These are phyloP conservation scores for Cherax quadricarinatus DNA, from an alignment of 1,140 invertebrate genomes.

Conservation along the genomic window DNA sequence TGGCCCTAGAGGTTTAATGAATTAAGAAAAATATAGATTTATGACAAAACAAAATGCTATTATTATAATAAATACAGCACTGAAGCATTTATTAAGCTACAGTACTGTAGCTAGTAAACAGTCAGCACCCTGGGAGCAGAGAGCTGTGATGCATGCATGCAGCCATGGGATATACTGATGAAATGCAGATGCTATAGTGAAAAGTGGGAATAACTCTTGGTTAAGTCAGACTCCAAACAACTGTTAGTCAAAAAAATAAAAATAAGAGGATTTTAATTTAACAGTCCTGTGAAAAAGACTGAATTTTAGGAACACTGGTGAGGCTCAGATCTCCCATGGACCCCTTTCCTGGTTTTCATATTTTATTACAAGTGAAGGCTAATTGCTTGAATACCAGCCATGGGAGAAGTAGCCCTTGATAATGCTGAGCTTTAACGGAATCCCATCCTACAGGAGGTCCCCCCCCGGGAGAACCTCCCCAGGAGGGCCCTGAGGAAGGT, in stretches of 20 bases:
- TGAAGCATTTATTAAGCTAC: conserved; percentile 16
- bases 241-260: conserved; percentile 7
- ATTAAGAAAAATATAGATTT: background rate
- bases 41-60: background rate
- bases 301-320: background rate
- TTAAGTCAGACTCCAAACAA: background rate
- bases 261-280: background rate
- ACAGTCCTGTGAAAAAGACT: background rate
- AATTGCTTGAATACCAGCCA: conserved; percentile 25
- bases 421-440: background rate
- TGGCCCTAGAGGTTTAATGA: too few species aligned
- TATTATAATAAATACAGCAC: background rate
- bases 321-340: conserved; percentile 45
- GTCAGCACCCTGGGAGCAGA: conserved; percentile 12
- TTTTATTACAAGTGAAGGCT: conserved; percentile 8
- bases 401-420: conserved; percentile 20
- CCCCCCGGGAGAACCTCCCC: conserved; percentile 29
- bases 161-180: conserved; percentile 17
- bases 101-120: background rate
- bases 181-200: background rate
- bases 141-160: conserved; percentile 42
- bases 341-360: background rate
- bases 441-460: conserved; percentile 26
- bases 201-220: conserved; percentile 6
- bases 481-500: conserved; percentile 27